phyloP scores from a whole-genome alignment of 2,888 invertebrate species.

The Pocota personata region DNA sequence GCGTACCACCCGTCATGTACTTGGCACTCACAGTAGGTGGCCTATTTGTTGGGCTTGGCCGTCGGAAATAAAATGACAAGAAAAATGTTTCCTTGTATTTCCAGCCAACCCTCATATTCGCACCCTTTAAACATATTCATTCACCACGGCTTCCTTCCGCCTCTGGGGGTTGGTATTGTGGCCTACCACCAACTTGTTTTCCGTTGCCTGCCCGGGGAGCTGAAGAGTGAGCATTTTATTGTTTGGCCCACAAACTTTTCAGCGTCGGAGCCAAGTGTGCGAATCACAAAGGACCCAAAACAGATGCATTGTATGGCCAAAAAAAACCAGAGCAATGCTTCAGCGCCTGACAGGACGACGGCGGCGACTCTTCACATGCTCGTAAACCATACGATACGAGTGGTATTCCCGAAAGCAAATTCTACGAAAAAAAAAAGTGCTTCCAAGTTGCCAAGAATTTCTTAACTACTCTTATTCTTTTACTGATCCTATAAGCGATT shows the following conservation, averaged over 20 bases:
- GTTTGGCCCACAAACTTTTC: constrained; percentile 49
- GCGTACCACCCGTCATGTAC: constrained; percentile 7
- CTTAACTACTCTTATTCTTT: constrained; percentile 24
- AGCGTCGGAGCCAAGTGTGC: constrained; percentile 32
- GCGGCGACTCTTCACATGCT: not conserved
- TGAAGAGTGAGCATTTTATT: constrained; percentile 33
- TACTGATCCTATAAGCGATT: not conserved
- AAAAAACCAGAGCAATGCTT: constrained; percentile 24
- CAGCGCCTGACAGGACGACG: constrained; percentile 7
- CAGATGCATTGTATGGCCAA: constrained; percentile 25
- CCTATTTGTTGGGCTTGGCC: constrained; percentile 44
- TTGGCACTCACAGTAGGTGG: constrained; percentile 30
- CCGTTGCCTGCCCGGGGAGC: not conserved
- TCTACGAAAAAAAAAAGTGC: not conserved
- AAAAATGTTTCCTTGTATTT: constrained; percentile 20
- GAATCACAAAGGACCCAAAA: constrained; percentile 37
- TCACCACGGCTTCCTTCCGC: not conserved
- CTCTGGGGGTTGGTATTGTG: not conserved
- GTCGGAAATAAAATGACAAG: constrained; percentile 21
- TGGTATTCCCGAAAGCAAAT: constrained; percentile 9
- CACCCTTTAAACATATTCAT: constrained; percentile 41
- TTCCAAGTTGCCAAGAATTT: constrained; percentile 50
- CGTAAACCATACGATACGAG: constrained; percentile 14
- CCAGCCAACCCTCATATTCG: constrained; percentile 11
- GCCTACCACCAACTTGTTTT: constrained; percentile 28